These are phyloP conservation scores for Dioctria rufipes DNA, from an alignment of 2,888 invertebrate genomes.

Conservation along the genomic window DNA sequence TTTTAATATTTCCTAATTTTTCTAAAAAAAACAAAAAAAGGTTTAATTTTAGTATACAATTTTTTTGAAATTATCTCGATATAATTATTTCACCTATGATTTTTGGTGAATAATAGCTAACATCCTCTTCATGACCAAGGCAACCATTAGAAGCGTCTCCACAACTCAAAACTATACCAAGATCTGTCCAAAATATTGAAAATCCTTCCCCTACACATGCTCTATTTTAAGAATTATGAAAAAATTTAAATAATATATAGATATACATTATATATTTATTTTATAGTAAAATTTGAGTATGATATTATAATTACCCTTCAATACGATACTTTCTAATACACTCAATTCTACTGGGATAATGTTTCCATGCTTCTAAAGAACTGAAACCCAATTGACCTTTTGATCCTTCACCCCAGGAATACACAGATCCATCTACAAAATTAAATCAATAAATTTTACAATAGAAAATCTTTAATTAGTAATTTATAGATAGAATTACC, in stretches of 20 bases:
- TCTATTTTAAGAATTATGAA: conserved; percentile 64
- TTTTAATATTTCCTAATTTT: conserved; percentile 74
- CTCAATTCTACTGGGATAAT: conserved; percentile 76
- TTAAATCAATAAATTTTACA: conserved; percentile 43
- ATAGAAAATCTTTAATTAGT: conserved; percentile 1
- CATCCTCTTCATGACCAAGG: conserved; percentile 78
- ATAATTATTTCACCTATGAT: conserved; percentile 70
- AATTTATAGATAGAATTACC: conserved; percentile 65
- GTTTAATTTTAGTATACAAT: background rate
- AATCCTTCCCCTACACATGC: conserved; percentile 78
- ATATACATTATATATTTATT: background rate
- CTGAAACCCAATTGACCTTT: conserved; percentile 79
- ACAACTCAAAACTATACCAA: conserved; percentile 80
- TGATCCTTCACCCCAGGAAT: conserved; percentile 79
- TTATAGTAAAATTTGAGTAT: background rate
- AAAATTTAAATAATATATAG: background rate
- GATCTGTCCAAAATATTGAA: conserved; percentile 78
- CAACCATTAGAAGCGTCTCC: conserved; percentile 77
- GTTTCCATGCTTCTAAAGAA: conserved; percentile 72
- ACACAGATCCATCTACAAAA: conserved; percentile 75
- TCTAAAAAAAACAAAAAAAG: conserved; percentile 65
- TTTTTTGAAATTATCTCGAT: background rate
- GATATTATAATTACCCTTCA: conserved; percentile 68
- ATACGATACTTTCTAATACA: conserved; percentile 76
- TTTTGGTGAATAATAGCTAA: conserved; percentile 74